These are phyloP conservation scores for Epinotia bilunana DNA, from an alignment of 2,888 invertebrate genomes.

Conservation along the genomic window DNA sequence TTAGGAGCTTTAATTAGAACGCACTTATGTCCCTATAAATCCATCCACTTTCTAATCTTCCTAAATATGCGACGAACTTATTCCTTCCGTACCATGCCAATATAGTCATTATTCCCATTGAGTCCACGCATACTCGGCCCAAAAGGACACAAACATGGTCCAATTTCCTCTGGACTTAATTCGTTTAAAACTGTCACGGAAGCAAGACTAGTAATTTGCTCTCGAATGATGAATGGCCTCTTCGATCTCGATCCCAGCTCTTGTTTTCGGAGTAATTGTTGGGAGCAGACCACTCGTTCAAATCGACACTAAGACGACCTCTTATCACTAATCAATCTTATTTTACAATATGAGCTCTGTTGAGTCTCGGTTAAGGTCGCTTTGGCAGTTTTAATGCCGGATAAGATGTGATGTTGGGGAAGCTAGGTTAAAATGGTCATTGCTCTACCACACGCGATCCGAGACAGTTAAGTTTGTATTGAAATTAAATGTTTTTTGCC, in stretches of 20 bases:
- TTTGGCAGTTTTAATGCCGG: slow-evolving; percentile 1
- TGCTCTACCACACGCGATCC: slow-evolving; percentile 50
- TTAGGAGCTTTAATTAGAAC: background rate
- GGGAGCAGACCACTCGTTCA: slow-evolving; percentile 37
- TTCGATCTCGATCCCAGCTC: slow-evolving; percentile 30
- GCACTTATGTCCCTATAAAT: background rate
- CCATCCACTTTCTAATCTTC: background rate
- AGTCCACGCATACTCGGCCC: background rate
- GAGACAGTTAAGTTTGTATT: slow-evolving; percentile 41
- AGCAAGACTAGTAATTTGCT: slow-evolving; percentile 32
- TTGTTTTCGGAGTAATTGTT: slow-evolving; percentile 44
- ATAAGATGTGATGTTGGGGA: slow-evolving; percentile 1
- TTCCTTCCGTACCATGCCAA: background rate
- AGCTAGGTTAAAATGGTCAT: slow-evolving; percentile 44
- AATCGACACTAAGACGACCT: slow-evolving; percentile 1
- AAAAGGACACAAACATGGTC: background rate
- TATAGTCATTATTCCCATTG: slow-evolving; percentile 7
- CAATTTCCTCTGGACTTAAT: slow-evolving; percentile 1
- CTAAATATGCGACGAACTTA: background rate
- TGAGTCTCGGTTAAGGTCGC: background rate
- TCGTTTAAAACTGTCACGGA: slow-evolving; percentile 19
- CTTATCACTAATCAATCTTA: background rate
- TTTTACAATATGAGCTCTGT: background rate
- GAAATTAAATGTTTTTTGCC: slow-evolving; percentile 42
- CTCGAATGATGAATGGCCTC: slow-evolving; percentile 44